These are phyloP conservation scores for Tricholauxania praeusta DNA, from an alignment of 2,888 invertebrate species.

Conservation along the genomic window DNA sequence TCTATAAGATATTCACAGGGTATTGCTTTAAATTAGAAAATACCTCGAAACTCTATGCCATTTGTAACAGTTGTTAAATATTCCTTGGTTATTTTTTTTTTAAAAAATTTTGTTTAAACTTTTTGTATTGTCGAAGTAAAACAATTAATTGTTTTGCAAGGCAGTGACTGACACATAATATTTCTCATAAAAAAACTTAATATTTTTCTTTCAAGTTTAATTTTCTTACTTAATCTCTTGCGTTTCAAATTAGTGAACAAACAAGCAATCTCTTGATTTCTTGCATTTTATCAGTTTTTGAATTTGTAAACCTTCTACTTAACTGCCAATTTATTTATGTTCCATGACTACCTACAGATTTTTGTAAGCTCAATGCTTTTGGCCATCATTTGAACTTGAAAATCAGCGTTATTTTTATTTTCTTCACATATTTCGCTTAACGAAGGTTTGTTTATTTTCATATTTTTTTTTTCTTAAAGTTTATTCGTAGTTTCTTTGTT, in stretches of 20 bases:
- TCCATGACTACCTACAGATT: not conserved
- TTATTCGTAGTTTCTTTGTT: constrained; percentile 33
- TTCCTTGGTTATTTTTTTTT: too few relatives aligned
- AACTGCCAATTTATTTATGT: not conserved
- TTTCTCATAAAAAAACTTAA: not conserved
- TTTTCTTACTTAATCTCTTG: too few relatives aligned
- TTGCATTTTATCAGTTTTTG: not conserved
- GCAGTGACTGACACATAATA: not conserved
- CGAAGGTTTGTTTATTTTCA: constrained; percentile 57
- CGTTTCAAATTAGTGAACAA: too few relatives aligned
- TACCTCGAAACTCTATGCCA: too few relatives aligned
- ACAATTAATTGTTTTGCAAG: not conserved
- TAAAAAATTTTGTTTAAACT: too few relatives aligned
- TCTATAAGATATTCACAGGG: too few relatives aligned
- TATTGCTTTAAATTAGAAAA: too few relatives aligned
- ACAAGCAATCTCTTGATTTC: too few relatives aligned
- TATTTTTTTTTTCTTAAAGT: constrained; percentile 26
- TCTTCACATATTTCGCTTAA: constrained; percentile 40
- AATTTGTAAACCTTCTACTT: not conserved
- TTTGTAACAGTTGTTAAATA: too few relatives aligned
- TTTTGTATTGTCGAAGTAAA: not conserved
- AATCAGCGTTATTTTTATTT: constrained; percentile 26
- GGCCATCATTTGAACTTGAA: constrained; percentile 45
- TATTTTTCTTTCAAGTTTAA: not conserved
- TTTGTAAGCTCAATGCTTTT: constrained; percentile 13